Conservation (phyloP, 2,888 invertebrate genomes). For the Idaea straminata region DNA sequence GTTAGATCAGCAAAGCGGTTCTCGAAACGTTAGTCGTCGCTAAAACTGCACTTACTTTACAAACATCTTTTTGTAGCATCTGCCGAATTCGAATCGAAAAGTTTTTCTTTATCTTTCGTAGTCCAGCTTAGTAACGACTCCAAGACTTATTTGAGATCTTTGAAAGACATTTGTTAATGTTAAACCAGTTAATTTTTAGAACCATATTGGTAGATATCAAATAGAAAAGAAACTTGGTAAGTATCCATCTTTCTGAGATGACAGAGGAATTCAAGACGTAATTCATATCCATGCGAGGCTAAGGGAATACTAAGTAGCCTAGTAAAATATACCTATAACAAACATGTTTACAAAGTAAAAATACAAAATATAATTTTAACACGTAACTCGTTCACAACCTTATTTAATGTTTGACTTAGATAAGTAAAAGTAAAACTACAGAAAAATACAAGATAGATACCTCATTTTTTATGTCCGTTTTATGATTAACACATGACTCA, state of each 20-base stretch:
- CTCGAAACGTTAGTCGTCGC: conserved; percentile 35
- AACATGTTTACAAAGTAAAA: not conserved
- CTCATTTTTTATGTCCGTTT: not conserved
- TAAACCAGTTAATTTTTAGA: too few relatives aligned
- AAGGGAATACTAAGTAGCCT: not conserved
- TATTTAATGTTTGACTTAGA: conserved; percentile 11
- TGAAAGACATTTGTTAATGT: too few relatives aligned
- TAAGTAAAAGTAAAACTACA: conserved; percentile 1
- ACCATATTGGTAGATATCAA: too few relatives aligned
- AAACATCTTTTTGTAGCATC: conserved; percentile 54
- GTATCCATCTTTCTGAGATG: too few relatives aligned
- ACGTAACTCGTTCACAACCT: not conserved
- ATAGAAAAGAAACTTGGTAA: too few relatives aligned
- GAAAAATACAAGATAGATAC: not conserved
- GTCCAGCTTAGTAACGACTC: conserved; percentile 54
- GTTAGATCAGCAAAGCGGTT: conserved; percentile 32
- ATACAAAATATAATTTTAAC: conserved; percentile 11
- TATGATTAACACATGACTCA: conserved; percentile 5
- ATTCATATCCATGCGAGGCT: too few relatives aligned
- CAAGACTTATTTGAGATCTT: conserved; percentile 38
- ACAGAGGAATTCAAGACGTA: too few relatives aligned
- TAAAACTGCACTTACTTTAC: conserved; percentile 47
- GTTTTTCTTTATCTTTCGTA: conserved; percentile 61
- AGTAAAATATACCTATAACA: not conserved
- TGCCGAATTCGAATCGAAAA: conserved; percentile 64